Conservation (phyloP, 2,797 vertebrate genomes). For the Poecilia gillii region DNA sequence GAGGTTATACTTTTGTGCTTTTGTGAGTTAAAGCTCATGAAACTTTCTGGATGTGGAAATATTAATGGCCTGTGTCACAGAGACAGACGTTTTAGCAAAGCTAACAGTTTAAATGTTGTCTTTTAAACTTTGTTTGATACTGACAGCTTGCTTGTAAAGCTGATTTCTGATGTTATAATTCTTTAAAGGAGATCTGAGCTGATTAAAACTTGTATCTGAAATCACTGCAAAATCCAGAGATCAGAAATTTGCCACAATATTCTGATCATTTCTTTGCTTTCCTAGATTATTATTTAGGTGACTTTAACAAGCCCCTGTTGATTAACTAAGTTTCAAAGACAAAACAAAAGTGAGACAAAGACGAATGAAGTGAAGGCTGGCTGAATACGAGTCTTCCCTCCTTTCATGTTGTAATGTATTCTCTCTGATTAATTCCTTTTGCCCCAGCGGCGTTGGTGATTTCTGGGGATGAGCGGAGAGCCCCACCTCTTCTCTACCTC, state of each 20-base stretch:
- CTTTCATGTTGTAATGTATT: constrained; percentile 83
- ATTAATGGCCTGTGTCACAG: neutral
- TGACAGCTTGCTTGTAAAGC: neutral
- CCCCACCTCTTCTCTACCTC: constrained; percentile 47
- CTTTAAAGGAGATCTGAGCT: neutral
- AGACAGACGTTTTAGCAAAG: neutral
- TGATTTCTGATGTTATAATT: neutral
- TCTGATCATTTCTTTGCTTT: neutral
- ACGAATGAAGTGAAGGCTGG: constrained; percentile 21
- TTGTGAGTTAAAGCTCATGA: neutral
- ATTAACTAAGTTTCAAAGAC: constrained; percentile 5
- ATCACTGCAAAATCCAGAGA: neutral
- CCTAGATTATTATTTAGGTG: neutral
- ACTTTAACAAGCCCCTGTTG: neutral
- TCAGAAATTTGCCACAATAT: neutral
- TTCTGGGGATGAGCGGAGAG: constrained; percentile 52
- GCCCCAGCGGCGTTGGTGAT: constrained; percentile 72
- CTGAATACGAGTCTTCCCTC: constrained; percentile 34
- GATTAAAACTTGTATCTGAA: neutral
- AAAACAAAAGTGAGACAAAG: constrained; percentile 10
- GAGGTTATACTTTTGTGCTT: neutral
- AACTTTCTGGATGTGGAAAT: neutral
- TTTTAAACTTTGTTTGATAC: neutral
- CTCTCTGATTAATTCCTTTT: constrained; percentile 78
- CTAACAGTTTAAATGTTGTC: neutral